Conservation (phyloP, 1,140 invertebrate species). For the Drosophila lacteicornis region DNA sequence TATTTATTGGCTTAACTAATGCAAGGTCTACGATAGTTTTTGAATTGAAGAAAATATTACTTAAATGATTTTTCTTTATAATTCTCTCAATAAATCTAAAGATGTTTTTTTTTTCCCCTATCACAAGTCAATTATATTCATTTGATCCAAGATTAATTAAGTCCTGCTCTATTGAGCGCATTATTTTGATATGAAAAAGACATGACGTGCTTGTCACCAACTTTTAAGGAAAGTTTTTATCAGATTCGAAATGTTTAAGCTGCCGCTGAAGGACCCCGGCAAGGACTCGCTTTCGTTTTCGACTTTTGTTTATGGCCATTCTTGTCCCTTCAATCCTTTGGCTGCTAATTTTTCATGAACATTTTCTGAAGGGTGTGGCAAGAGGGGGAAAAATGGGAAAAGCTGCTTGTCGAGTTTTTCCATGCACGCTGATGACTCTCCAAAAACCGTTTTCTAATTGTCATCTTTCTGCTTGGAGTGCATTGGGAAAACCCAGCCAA, state of each 20-base stretch:
- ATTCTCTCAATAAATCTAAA: no score
- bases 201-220: constrained; percentile 8
- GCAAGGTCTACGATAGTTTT: neutral
- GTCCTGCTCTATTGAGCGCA: neutral
- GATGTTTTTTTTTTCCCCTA: neutral
- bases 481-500: constrained; percentile 36
- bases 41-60: no score
- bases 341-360: constrained; percentile 51
- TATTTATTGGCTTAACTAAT: neutral
- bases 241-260: constrained; percentile 9
- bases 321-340: constrained; percentile 7
- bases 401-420: constrained; percentile 20
- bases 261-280: neutral
- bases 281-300: constrained; percentile 11
- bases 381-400: constrained; percentile 2
- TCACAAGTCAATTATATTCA: neutral
- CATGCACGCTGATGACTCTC: constrained; percentile 24
- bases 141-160: neutral
- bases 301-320: constrained; percentile 17
- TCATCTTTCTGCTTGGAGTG: constrained; percentile 43
- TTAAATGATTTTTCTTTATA: no score
- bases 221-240: constrained; percentile 13
- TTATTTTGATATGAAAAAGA: neutral
- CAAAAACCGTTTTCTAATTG: constrained; percentile 53
- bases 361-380: constrained; percentile 9